Evolutionary conservation across 2,888 invertebrate species (phyloP), one percentile per base, ranked within the genome.

Genomic region (Temnothorax ravouxi): DNA sequence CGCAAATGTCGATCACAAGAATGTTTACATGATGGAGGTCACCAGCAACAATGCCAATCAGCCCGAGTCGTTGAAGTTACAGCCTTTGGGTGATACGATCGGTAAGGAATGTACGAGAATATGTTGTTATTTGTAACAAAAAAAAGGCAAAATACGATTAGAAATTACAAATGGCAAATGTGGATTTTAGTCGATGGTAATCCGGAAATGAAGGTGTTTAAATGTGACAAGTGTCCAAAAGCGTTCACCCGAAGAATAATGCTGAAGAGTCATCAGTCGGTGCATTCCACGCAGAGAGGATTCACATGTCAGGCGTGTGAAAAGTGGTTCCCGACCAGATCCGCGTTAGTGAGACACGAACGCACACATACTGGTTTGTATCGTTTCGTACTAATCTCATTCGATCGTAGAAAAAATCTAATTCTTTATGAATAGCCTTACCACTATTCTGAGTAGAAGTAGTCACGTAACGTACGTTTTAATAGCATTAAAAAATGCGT

Each of bases 281-380:
- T 96, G 0, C 97, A 97, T 89, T 95, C 95, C 85, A 96, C 96
- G 61, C 96, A 96, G 83, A 93, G 96, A 84, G 96, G 96, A 9
- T 96, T 95, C 87, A 96, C 95, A 54, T 96, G 97, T 87, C 95
- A 94, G 18, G 94, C 95, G 47, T 97, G 97, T 90, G 96, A 96
- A 84, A 96, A 97, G 93, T 96, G 96, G 95, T 96, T 97, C 92
- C 96, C 97, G 13, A 96, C 97, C 1, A 94, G 96, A 89, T 96
- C 97, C 81, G 97, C 97, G n/a, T 95, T 97, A 44, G 95, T 96
- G 59, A 96, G 97, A 0, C 97, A 97, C 94, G 96, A 96, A 94
- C 96, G 97, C 81, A 96, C 96, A 74, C 97, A 97, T 94, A 96
- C 96, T 0, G 97, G 97, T 86, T 76, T 13, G 38, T 66, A 81